Conservation (phyloP, 2,888 invertebrate species). For the Megalurothrips usitatus region DNA sequence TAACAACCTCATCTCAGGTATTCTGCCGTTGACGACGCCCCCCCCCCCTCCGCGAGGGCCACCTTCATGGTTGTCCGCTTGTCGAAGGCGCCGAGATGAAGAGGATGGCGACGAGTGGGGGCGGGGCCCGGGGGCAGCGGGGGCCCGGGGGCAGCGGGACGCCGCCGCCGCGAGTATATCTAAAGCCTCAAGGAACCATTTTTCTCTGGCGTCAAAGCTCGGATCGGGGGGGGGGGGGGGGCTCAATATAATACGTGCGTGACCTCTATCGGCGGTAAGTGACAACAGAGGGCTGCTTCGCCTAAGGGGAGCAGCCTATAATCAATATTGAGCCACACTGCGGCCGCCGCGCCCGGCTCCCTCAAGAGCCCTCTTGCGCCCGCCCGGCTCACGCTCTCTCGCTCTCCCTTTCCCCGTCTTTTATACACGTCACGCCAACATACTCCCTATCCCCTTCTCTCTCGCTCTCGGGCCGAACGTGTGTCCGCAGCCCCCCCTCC, state of each 20-base stretch:
- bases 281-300: background rate
- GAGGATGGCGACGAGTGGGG: background rate
- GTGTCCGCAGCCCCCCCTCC: background rate
- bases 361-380: too few species aligned
- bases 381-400: too few species aligned
- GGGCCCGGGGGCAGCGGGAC: background rate
- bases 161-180: background rate
- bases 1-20: too few species aligned
- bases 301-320: background rate
- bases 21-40: too few species aligned
- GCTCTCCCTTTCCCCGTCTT: too few species aligned
- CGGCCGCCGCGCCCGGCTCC: background rate
- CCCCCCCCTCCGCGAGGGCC: too few species aligned
- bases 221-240: background rate
- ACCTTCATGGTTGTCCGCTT: too few species aligned
- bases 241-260: constrained; percentile 25
- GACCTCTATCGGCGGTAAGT: constrained; percentile 19
- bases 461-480: too few species aligned
- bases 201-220: background rate
- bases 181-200: background rate
- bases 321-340: constrained; percentile 5
- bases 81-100: too few species aligned
- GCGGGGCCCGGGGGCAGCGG: background rate
- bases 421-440: too few species aligned
- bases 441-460: too few species aligned